Conservation (phyloP, 2,888 invertebrate genomes). For the Sphecodes monilicornis region DNA sequence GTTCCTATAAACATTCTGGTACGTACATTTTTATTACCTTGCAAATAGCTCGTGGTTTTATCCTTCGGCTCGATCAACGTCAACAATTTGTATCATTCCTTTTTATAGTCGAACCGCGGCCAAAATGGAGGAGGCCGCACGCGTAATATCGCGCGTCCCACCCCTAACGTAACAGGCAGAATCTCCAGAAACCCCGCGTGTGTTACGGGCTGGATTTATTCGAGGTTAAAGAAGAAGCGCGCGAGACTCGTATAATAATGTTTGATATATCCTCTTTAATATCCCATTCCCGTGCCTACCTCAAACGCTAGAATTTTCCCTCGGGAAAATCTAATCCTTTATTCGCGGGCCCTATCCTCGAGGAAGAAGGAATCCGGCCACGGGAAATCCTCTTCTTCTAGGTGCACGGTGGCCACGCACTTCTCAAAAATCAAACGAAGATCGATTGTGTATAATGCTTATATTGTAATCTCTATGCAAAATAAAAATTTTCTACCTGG, state of each 20-base stretch:
- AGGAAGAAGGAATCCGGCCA: background rate
- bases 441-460: no score
- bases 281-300: slow-evolving; percentile 15
- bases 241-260: slow-evolving; percentile 24
- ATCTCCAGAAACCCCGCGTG: slow-evolving; percentile 7
- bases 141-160: slow-evolving; percentile 10
- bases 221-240: slow-evolving; percentile 4
- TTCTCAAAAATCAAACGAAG: no score
- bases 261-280: slow-evolving; percentile 53
- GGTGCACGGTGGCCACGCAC: background rate
- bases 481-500: no score
- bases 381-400: background rate
- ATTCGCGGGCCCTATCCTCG: background rate
- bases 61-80: background rate
- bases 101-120: background rate
- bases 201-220: slow-evolving; percentile 15
- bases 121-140: background rate
- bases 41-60: background rate
- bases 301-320: slow-evolving; percentile 23
- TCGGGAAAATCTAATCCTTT: slow-evolving; percentile 44
- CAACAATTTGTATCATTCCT: background rate
- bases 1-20: background rate
- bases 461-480: no score
- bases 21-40: background rate
- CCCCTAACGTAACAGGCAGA: slow-evolving; percentile 8